Evolutionary conservation across 2,888 invertebrate species (phyloP).

Genomic region (Protophormia terraenovae): DNA sequence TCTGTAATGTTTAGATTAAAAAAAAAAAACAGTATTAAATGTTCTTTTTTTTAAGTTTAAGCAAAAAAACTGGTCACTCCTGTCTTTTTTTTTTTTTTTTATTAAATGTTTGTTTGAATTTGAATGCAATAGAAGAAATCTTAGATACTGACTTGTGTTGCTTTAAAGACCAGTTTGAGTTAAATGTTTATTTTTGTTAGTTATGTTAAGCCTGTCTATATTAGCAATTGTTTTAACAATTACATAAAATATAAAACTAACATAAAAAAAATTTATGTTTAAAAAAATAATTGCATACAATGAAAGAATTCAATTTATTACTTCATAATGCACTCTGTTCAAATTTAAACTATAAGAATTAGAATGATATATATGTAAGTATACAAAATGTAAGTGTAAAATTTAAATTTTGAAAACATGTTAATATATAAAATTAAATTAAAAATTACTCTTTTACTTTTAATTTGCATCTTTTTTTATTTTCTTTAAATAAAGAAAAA

Average conservation of each 20-base stretch:
- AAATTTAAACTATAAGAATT: not conserved
- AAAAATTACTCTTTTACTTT: too few species aligned
- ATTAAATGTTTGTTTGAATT: conserved; percentile 23
- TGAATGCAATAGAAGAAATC: not conserved
- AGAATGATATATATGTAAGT: too few species aligned
- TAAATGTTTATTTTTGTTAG: not conserved
- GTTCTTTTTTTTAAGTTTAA: too few species aligned
- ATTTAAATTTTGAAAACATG: too few species aligned
- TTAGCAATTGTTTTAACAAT: conserved; percentile 41
- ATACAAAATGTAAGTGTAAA: too few species aligned
- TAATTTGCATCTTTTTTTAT: not conserved
- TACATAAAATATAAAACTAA: conserved; percentile 24
- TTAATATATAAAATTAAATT: not conserved
- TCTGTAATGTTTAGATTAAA: not conserved
- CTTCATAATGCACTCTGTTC: not conserved
- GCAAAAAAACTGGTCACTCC: conserved; percentile 30
- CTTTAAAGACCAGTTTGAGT: conserved; percentile 32
- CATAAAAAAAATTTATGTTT: not conserved
- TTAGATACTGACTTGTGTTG: conserved; percentile 12
- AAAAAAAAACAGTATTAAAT: too few species aligned
- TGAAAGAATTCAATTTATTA: not conserved
- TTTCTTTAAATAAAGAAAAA: too few species aligned
- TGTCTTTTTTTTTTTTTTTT: too few species aligned
- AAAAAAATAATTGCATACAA: not conserved
- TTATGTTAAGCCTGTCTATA: not conserved